Base-by-base conservation (phyloP, 2,888 invertebrate genomes). In the Cerceris rybyensis region DNA sequence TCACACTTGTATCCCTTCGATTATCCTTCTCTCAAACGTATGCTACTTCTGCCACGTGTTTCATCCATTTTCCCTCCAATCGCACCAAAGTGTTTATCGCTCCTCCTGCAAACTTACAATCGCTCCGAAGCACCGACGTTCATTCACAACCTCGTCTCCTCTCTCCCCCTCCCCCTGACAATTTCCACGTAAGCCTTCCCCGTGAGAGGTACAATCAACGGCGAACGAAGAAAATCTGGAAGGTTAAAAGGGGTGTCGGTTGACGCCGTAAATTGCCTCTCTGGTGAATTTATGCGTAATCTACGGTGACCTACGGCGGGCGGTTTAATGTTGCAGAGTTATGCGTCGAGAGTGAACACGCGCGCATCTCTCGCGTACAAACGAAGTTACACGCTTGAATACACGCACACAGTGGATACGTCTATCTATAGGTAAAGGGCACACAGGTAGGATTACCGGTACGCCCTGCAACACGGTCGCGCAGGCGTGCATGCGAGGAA, bases 211-310 rank as follows among this genome's bases (percentile, higher is more conserved):
- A 28, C 14, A 7, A n/a, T 42, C 14, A 46, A 52, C 54, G 50
- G 58, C 54, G 49, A 57, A 57, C 11, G 50, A 42, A 58, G 72
- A 72, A 75, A 73, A 74, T 76, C 63, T 57, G 50, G n/a, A 11
- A 13, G 69, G 69, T 59, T 71, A 71, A 70, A 65, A 71, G 72
- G 57, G 72, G 58, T 78, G 78, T 73, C 71, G 67, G 74, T 78
- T 76, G 84, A 81, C 78, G 76, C 86, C 81, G 76, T 87, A 85
- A 88, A 88, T 85, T 75, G 83, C 80, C 64, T 70, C 70, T 74
- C 76, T 76, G 72, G 70, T 82, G 85, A 87, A 90, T 89, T 88
- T 88, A 88, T 90, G 88, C 86, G 87, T 88, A 88, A 88, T 87
- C 83, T 83, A 82, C 82, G 82, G 83, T 87, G 88, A 88, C 84